Evolutionary conservation across 2,113 vertebrate genomes (phyloP), one percentile per base, ranked within the genome.

Genomic region (Ciconia stormi): DNA sequence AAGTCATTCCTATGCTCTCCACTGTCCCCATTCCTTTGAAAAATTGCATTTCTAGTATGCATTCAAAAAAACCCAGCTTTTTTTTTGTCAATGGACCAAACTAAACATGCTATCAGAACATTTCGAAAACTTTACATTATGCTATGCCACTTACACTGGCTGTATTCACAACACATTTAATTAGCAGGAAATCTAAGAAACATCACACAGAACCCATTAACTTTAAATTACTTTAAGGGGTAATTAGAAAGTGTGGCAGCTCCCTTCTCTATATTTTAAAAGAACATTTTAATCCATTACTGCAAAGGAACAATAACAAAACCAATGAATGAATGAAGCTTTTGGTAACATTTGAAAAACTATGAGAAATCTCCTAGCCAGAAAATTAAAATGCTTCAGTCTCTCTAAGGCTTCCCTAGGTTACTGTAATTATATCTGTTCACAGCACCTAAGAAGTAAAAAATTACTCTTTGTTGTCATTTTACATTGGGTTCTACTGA

Each of bases 191-290:
- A 87, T 47, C 84, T 78, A 10, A 22, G 69, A 90, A 81, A 76
- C 46, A 89, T 83, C 62, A 71, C 58, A 27, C 12, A 80, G 50
- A 91, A 63, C 17, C 15, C 59, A 49, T 94, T 91, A 93, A 84
- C 93, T 61, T 95, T 13, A 50, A 95, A 89, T 92, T 86, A 80
- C 84, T 95, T 95, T 81, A 79, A 89, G 42, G 44, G 79, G 34
- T 88, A 97, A 97, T 93, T 92, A 93, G 80, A 92, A 74, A 94
- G 27, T 55, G 32, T 40, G 34, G 59, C 89, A 91, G 62, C 34
- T 67, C 19, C 47, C 11, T 86, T 56, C 46, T 50, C 55, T 83
- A n/a, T 97, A 83, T 94, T 96, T 95, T 81, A 74, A 95, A 90
- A 36, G 59, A 90, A 23, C 3, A 77, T 18, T 82, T 83, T 38